A percentile compares a stretch with the other conserved stretches of the same genome.
Evolutionary conservation across 2,888 invertebrate species (phyloP).

Genomic region (Leptarthrus brevirostris): DNA sequence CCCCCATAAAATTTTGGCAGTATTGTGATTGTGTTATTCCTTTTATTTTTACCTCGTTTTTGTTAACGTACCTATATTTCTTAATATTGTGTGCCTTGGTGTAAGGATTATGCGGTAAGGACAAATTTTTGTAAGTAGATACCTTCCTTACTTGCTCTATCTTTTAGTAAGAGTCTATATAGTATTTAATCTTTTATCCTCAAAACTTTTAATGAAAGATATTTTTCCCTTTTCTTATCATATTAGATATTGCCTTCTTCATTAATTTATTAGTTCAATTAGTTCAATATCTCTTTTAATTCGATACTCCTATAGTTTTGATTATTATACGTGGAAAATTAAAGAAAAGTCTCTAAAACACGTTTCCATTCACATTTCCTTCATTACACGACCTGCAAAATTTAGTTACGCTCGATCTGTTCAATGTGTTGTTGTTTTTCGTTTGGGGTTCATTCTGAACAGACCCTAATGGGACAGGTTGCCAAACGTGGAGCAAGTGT

Average conservation of each 20-base stretch:
- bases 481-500: conserved; percentile 81
- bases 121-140: too few species aligned
- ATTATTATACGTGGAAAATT: conserved; percentile 13
- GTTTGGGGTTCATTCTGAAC: conserved; percentile 60
- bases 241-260: neutral
- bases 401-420: conserved; percentile 59
- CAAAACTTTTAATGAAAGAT: neutral
- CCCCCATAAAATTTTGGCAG: too few species aligned
- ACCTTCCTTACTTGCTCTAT: too few species aligned
- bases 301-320: neutral
- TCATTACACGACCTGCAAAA: conserved; percentile 31
- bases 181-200: too few species aligned
- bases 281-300: neutral
- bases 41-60: too few species aligned
- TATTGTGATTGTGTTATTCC: too few species aligned
- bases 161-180: too few species aligned
- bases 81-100: neutral
- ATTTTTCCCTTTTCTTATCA: neutral
- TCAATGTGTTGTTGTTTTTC: conserved; percentile 58
- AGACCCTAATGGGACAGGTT: conserved; percentile 79
- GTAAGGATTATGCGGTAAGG: neutral
- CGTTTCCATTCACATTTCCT: conserved; percentile 7
- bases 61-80: too few species aligned
- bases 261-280: neutral
- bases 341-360: conserved; percentile 18